These are phyloP conservation scores for Ennomos quercinarius DNA, from an alignment of 2,888 invertebrate species.

Conservation along the genomic window DNA sequence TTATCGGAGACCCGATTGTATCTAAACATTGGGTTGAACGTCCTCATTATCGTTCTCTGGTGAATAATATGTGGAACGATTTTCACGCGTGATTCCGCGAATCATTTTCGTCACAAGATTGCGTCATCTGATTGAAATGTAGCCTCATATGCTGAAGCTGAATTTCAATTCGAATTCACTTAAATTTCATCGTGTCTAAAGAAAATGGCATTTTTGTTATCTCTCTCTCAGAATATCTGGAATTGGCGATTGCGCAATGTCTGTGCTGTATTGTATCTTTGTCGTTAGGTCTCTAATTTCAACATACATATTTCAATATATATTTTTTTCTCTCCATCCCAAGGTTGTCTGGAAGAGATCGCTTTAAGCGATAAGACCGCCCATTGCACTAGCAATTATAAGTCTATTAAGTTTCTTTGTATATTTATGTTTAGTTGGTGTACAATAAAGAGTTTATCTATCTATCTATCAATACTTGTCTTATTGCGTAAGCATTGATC, in stretches of 20 bases:
- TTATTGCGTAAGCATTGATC: constrained; percentile 4
- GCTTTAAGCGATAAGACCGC: too few relatives aligned
- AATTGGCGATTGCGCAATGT: constrained; percentile 1
- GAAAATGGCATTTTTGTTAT: constrained; percentile 8
- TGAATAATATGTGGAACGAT: constrained; percentile 81
- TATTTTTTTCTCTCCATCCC: too few relatives aligned
- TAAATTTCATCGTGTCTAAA: constrained; percentile 22
- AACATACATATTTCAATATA: too few relatives aligned
- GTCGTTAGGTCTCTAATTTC: too few relatives aligned
- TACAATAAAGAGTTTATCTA: too few relatives aligned
- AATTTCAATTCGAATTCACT: constrained; percentile 33
- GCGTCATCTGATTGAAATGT: constrained; percentile 53
- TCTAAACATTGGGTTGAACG: constrained; percentile 69
- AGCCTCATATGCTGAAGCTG: constrained; percentile 36
- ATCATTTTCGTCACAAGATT: constrained; percentile 60
- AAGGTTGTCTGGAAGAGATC: too few relatives aligned
- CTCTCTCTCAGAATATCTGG: neutral
- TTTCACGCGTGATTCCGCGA: constrained; percentile 65
- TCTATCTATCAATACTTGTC: too few relatives aligned
- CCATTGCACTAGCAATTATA: too few relatives aligned
- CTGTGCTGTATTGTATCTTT: constrained; percentile 4
- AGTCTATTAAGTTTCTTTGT: too few relatives aligned
- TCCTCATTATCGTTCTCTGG: constrained; percentile 73
- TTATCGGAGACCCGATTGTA: constrained; percentile 59
- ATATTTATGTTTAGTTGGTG: too few relatives aligned